phyloP scores from a whole-genome alignment of 1,140 invertebrate species.

The Lucilia cuprina region DNA sequence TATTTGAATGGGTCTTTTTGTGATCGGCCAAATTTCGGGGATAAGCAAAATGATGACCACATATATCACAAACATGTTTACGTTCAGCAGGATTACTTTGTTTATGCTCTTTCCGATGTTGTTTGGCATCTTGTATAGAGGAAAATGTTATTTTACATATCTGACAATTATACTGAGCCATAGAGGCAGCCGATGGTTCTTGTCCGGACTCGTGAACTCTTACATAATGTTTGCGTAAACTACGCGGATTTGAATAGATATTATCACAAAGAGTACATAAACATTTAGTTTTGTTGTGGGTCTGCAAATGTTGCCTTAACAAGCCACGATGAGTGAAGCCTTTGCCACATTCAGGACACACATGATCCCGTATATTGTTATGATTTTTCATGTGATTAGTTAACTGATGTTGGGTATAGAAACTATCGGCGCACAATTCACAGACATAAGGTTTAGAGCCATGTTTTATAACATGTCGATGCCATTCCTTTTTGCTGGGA shows the following conservation, averaged over 20 bases:
- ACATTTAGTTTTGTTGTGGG: slow-evolving; percentile 15
- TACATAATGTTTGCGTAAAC: slow-evolving; percentile 9
- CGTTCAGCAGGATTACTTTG: not conserved
- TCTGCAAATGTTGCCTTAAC: slow-evolving; percentile 9
- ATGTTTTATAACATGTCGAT: slow-evolving; percentile 17
- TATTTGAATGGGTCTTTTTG: slow-evolving; percentile 22
- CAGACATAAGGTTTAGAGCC: slow-evolving; percentile 12
- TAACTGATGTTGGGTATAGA: slow-evolving; percentile 18
- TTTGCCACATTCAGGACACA: slow-evolving; percentile 1
- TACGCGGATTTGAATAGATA: not conserved
- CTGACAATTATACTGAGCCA: not conserved
- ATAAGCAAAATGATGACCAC: slow-evolving; percentile 11
- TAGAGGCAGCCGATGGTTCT: not conserved
- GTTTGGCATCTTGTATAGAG: not conserved
- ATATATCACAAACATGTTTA: slow-evolving; percentile 25
- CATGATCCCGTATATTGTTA: slow-evolving; percentile 5
- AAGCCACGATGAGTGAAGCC: slow-evolving; percentile 11
- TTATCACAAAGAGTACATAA: not conserved
- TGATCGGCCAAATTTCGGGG: slow-evolving; percentile 19
- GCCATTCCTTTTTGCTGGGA: slow-evolving; percentile 14
- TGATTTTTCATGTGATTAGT: slow-evolving; percentile 23
- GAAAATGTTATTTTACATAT: slow-evolving; percentile 18
- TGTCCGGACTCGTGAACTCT: not conserved
- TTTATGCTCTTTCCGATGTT: slow-evolving; percentile 16
- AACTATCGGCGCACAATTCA: slow-evolving; percentile 18